These are phyloP conservation scores for Phainopepla nitens DNA, from an alignment of 2,113 vertebrate genomes.

Conservation along the genomic window DNA sequence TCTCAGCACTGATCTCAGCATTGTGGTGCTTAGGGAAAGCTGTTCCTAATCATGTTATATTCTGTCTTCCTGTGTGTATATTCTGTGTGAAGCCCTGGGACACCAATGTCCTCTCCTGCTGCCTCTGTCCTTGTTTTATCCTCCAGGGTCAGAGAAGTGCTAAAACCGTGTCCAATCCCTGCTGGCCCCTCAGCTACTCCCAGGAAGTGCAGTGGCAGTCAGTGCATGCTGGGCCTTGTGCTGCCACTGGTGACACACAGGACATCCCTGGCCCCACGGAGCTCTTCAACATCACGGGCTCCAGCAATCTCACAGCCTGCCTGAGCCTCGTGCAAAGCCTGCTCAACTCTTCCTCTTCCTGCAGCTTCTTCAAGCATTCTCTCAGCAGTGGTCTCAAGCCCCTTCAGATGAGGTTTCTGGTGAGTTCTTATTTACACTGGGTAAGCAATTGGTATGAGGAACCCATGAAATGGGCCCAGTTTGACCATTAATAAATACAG, in stretches of 20 bases:
- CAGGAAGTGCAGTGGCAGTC: neutral
- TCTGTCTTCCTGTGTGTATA: neutral
- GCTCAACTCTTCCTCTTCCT: conserved; percentile 29
- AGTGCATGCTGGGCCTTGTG: neutral
- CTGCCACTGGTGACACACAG: rapidly evolving
- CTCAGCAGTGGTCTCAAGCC: neutral
- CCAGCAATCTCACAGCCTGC: neutral
- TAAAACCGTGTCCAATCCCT: neutral
- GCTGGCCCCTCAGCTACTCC: conserved; percentile 49
- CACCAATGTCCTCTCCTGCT: neutral
- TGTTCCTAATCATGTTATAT: neutral
- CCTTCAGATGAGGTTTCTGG: neutral
- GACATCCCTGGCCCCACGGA: neutral
- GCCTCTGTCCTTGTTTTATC: neutral
- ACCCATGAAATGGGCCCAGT: neutral
- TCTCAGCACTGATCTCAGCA: neutral
- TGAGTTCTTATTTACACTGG: neutral
- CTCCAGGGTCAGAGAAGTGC: conserved; percentile 7
- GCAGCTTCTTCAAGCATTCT: neutral
- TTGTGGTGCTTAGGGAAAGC: neutral
- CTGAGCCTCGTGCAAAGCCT: neutral
- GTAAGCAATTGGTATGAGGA: neutral
- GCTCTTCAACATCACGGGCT: conserved; percentile 23
- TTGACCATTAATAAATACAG: neutral
- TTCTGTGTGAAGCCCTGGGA: neutral